Evolutionary conservation across 2,113 vertebrate genomes (phyloP).

Genomic region (Festucalex cinctus): DNA sequence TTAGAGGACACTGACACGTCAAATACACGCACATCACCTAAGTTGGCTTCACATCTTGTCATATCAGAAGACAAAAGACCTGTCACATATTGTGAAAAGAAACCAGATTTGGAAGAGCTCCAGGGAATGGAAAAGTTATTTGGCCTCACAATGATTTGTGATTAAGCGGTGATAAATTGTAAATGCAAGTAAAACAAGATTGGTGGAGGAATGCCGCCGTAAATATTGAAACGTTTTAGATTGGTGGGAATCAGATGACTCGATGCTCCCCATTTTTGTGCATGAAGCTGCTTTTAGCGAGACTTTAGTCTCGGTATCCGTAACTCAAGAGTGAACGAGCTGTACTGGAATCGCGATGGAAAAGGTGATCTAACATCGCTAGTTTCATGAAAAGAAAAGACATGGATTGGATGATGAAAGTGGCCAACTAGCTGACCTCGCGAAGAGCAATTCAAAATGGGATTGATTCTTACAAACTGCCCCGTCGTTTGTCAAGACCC

Average conservation of each 20-base stretch:
- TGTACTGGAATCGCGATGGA: too few relatives aligned
- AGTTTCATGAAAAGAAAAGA: too few relatives aligned
- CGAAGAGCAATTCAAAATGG: too few relatives aligned
- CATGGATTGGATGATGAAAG: too few relatives aligned
- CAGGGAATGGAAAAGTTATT: not conserved
- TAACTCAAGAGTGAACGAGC: too few relatives aligned
- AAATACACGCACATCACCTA: not conserved
- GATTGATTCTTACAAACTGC: too few relatives aligned
- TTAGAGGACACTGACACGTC: conserved; percentile 9
- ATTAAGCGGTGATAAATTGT: not conserved
- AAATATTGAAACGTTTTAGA: not conserved
- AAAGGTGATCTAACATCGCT: too few relatives aligned
- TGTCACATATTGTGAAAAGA: not conserved
- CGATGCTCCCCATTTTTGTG: too few relatives aligned
- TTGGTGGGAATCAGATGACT: not conserved
- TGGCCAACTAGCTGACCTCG: too few relatives aligned
- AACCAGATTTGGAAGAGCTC: not conserved
- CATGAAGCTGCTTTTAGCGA: too few relatives aligned
- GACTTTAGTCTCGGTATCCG: too few relatives aligned
- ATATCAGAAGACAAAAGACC: not conserved
- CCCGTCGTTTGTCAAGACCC: too few relatives aligned
- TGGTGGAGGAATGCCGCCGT: not conserved
- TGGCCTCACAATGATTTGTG: not conserved
- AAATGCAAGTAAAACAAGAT: not conserved
- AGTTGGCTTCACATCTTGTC: not conserved